Evolutionary conservation across 1,140 invertebrate species (phyloP), one percentile per base, ranked within the genome.

Genomic region (Ruditapes philippinarum): DNA sequence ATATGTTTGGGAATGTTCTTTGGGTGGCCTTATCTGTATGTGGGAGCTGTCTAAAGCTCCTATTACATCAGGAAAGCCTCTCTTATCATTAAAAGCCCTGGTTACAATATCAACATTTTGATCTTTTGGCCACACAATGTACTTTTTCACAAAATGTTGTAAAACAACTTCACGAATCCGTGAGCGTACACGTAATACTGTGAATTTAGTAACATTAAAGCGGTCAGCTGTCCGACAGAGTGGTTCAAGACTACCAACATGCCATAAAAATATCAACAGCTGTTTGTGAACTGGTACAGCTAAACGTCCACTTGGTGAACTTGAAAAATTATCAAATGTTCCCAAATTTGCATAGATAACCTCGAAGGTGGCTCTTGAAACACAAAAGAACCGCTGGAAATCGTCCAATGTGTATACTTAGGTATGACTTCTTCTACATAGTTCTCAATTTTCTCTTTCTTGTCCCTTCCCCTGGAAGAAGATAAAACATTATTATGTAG

Each of bases 1-100:
- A 86, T 94, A 95, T 0, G 91, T 42, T 79, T 95, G 92, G 33
- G 91, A 90, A 68, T 93, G 85, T 14, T 90, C 84, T 36, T 91
- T 91, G 76, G 91, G 92, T 17, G 79, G 38, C 54, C 70, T 80
- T 22, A 92, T 92, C 25, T 81, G 40, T 60, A 92, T 91, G 42
- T 91, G 88, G n/a, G 87, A 85, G 7, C 82, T 89, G 82, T 91
- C 91, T 54, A 92, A 80, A 17, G 83, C 87, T 22, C 92, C 92
- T 62, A 91, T 38, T 22, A 91, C 81, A 19, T 74, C 81, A 45
- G 89, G 89, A 87, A 90, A 90, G 11, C 40, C 89, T 25, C 74
- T 85, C 36, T 42, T 51, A 17, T 76, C 25, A 28, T n/a, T 31
- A 76, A 51, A 76, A 11, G 17, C 33, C 3, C 14, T 33, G 90